Evolutionary conservation across 92 coral and sea anemone genomes (phyloP).

Genomic region (Epizoanthus ramosus): DNA sequence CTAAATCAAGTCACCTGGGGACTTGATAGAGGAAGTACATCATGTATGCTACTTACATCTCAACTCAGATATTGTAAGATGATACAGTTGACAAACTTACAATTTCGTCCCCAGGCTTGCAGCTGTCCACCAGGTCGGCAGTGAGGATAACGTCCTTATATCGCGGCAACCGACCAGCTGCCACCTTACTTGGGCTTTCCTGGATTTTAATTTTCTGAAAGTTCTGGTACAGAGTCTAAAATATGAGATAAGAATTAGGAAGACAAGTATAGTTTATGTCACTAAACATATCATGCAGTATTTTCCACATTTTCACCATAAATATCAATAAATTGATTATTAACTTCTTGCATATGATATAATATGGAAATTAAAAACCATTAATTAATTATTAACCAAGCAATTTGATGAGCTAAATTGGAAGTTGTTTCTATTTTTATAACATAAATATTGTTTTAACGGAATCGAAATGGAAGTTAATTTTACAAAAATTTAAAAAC

Average conservation of each 20-base stretch:
- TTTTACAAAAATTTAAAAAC: no score
- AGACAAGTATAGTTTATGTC: no score
- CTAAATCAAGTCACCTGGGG: not conserved
- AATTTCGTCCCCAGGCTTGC: constrained; percentile 99
- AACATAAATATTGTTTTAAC: no score
- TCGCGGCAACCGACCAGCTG: constrained; percentile 94
- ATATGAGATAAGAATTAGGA: not conserved
- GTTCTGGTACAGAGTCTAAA: constrained; percentile 91
- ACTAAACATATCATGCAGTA: no score
- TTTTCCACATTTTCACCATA: no score
- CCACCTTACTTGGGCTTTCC: constrained; percentile 97
- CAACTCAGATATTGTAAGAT: not conserved
- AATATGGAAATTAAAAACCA: no score
- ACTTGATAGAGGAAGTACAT: not conserved
- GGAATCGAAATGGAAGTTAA: no score
- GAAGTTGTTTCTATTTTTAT: no score
- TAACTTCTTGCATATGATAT: no score
- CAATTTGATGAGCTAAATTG: no score
- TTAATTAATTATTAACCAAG: no score
- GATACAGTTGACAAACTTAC: constrained; percentile 57
- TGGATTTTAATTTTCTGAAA: constrained; percentile 97
- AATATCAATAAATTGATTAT: no score
- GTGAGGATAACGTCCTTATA: constrained; percentile 93
- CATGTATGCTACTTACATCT: not conserved
- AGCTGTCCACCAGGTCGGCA: constrained; percentile 96